Conservation (phyloP, 2,888 invertebrate genomes). For the Galerucella nymphaeae region DNA sequence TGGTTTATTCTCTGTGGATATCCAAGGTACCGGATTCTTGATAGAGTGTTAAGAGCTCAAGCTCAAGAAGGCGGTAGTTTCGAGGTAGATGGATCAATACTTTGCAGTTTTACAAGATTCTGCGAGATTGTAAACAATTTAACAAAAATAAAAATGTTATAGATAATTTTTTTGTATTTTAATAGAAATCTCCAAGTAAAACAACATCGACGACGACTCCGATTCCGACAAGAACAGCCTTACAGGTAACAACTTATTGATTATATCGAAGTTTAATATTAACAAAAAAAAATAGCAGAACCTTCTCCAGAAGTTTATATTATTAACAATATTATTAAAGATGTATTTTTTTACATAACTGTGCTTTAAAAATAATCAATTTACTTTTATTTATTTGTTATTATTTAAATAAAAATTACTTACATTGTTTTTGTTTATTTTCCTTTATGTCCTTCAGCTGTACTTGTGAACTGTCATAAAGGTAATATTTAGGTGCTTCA, state of each 20-base stretch:
- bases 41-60: too few relatives aligned
- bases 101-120: not conserved
- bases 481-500: too few relatives aligned
- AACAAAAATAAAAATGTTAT: not conserved
- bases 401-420: slow-evolving; percentile 44
- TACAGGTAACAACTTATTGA: slow-evolving; percentile 71
- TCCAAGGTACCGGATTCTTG: too few relatives aligned
- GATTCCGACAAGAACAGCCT: slow-evolving; percentile 72
- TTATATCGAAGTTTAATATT: slow-evolving; percentile 3
- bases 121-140: not conserved
- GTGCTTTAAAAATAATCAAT: slow-evolving; percentile 31
- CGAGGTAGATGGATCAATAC: too few relatives aligned
- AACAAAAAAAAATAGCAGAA: slow-evolving; percentile 64
- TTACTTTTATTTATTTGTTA: slow-evolving; percentile 33
- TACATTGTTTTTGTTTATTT: slow-evolving; percentile 35
- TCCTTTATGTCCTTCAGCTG: not conserved
- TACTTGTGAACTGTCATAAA: too few relatives aligned
- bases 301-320: slow-evolving; percentile 37
- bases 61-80: too few relatives aligned
- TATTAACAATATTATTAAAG: slow-evolving; percentile 34
- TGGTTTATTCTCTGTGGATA: too few relatives aligned
- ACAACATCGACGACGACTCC: slow-evolving; percentile 66
- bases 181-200: slow-evolving; percentile 68
- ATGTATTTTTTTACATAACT: slow-evolving; percentile 41
- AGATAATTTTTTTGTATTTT: slow-evolving; percentile 43